Conservation (phyloP, 2,797 vertebrate species). For the Manis crassicaudata region DNA sequence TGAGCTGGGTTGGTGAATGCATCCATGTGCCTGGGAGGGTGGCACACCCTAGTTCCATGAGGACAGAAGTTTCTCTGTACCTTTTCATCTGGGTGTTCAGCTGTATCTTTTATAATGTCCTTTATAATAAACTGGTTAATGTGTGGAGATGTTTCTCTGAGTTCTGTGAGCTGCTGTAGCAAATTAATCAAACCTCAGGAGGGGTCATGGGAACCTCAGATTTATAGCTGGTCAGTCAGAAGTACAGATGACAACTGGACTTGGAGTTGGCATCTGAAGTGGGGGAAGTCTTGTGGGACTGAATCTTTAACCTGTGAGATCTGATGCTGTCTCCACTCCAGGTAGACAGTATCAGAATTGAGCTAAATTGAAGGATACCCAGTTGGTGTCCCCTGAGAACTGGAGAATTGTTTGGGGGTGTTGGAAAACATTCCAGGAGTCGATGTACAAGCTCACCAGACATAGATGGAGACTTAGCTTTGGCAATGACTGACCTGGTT, state of each 20-base stretch:
- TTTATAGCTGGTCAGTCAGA: background rate
- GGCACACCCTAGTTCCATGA: background rate
- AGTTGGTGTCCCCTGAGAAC: background rate
- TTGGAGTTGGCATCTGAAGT: background rate
- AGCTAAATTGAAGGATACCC: background rate
- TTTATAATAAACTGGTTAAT: background rate
- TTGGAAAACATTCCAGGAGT: background rate
- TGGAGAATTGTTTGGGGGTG: background rate
- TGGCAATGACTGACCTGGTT: conserved; percentile 39
- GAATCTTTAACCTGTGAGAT: background rate
- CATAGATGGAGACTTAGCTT: background rate
- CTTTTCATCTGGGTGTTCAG: background rate
- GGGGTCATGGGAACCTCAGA: background rate
- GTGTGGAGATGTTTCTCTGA: background rate
- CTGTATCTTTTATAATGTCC: background rate
- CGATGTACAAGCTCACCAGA: background rate
- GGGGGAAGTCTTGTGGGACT: background rate
- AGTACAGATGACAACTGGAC: background rate
- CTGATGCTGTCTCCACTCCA: background rate
- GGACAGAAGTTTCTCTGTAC: background rate
- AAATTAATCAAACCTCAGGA: background rate
- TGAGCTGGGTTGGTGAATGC: background rate
- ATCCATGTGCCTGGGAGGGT: background rate
- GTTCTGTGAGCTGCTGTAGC: background rate
- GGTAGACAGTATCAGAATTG: background rate